These are phyloP conservation scores for Styela clava DNA, from an alignment of 23 tunicate species.

Conservation along the genomic window DNA sequence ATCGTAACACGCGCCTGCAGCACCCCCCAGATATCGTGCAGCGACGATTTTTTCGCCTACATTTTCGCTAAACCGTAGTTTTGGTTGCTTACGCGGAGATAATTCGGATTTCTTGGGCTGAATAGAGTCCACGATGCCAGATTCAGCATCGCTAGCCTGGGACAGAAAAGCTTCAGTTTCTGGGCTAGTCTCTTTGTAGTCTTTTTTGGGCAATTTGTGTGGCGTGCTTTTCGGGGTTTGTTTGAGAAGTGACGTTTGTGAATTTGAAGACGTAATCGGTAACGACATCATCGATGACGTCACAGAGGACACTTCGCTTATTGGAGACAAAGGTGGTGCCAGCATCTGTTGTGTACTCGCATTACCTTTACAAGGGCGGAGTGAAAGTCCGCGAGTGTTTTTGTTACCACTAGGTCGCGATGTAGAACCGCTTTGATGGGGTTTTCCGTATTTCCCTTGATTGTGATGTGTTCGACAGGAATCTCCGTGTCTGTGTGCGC, in stretches of 20 bases:
- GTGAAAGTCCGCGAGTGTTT: constrained; percentile 17
- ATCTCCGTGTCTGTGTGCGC: constrained; percentile 32
- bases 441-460: not conserved
- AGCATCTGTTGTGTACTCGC: not conserved
- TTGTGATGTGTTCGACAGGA: constrained; percentile 27
- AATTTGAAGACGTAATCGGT: constrained; percentile 28
- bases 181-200: not conserved
- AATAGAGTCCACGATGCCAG: not conserved
- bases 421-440: not conserved
- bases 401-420: not conserved
- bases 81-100: not conserved
- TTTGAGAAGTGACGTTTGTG: constrained; percentile 19
- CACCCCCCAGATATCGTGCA: not conserved
- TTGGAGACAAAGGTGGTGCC: constrained; percentile 31
- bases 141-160: constrained; percentile 12
- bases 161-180: constrained; percentile 8
- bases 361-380: not conserved
- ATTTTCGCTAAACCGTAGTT: not conserved
- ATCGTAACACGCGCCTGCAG: constrained; percentile 20
- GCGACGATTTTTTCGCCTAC: constrained; percentile 2
- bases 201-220: not conserved
- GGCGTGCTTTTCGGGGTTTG: constrained; percentile 2
- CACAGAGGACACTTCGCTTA: constrained; percentile 29
- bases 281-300: constrained; percentile 20
- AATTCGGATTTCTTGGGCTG: not conserved